These are phyloP conservation scores for Noctilio leporinus DNA, from an alignment of 2,113 vertebrate genomes.

Conservation along the genomic window DNA sequence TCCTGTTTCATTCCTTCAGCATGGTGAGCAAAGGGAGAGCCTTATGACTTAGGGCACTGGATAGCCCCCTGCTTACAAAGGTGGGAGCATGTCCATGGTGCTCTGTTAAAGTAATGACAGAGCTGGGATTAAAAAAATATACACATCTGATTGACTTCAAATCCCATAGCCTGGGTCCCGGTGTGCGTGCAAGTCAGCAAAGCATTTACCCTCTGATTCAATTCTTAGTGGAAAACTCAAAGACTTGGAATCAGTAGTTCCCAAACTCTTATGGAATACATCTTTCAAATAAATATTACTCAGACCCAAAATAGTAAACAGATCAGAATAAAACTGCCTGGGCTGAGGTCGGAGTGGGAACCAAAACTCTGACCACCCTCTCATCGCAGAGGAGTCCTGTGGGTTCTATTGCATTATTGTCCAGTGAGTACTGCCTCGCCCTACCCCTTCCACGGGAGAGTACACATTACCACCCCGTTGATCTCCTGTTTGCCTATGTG, in stretches of 20 bases:
- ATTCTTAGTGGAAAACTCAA: not conserved
- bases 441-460: not conserved
- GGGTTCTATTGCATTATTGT: not conserved
- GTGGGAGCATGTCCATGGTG: not conserved
- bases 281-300: slow-evolving; percentile 34
- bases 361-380: not conserved
- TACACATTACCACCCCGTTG: not conserved
- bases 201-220: not conserved
- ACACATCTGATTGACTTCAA: not conserved
- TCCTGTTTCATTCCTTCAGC: not conserved
- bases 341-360: not conserved
- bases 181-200: not conserved
- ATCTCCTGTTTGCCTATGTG: not conserved
- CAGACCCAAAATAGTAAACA: not conserved
- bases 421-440: not conserved
- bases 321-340: not conserved
- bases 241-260: not conserved
- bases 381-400: not conserved
- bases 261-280: not conserved
- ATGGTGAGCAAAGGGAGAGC: not conserved
- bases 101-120: not conserved
- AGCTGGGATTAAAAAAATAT: not conserved
- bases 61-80: not conserved
- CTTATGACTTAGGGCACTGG: not conserved
- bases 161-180: not conserved